phyloP scores from a whole-genome alignment of 2,888 invertebrate genomes.

The Callosobruchus maculatus region DNA sequence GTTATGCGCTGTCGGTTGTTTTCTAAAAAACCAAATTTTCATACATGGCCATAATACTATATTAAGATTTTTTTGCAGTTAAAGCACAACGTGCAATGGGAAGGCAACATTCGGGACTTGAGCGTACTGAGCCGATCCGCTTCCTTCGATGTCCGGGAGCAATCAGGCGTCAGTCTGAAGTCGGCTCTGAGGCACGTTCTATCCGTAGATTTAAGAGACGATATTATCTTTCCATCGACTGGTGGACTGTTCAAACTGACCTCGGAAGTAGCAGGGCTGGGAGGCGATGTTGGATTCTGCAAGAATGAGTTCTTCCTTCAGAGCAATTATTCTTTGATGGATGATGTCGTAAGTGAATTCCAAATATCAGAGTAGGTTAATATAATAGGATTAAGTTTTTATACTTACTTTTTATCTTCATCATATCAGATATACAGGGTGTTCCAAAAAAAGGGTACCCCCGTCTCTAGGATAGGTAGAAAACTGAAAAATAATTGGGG shows the following conservation, averaged over 20 bases:
- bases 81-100: slow-evolving; percentile 84
- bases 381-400: too few species aligned
- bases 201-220: slow-evolving; percentile 76
- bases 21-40: too few species aligned
- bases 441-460: too few species aligned
- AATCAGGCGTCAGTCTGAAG: slow-evolving; percentile 85
- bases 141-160: slow-evolving; percentile 83
- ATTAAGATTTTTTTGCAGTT: slow-evolving; percentile 54
- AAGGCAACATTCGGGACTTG: slow-evolving; percentile 79
- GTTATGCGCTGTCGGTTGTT: too few species aligned
- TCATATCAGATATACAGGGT: too few species aligned
- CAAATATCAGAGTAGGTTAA: neutral
- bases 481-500: too few species aligned
- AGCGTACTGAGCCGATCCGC: slow-evolving; percentile 67
- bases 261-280: slow-evolving; percentile 83
- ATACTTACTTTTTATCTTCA: too few species aligned
- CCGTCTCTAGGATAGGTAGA: too few species aligned
- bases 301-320: slow-evolving; percentile 77
- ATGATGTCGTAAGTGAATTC: slow-evolving; percentile 54
- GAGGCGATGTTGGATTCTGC: slow-evolving; percentile 88
- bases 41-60: too few species aligned
- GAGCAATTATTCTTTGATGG: slow-evolving; percentile 53
- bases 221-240: slow-evolving; percentile 71
- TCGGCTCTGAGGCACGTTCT: slow-evolving; percentile 80
- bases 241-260: slow-evolving; percentile 70